Conservation (phyloP, 2,888 invertebrate genomes). For the Drosophila formosana region DNA sequence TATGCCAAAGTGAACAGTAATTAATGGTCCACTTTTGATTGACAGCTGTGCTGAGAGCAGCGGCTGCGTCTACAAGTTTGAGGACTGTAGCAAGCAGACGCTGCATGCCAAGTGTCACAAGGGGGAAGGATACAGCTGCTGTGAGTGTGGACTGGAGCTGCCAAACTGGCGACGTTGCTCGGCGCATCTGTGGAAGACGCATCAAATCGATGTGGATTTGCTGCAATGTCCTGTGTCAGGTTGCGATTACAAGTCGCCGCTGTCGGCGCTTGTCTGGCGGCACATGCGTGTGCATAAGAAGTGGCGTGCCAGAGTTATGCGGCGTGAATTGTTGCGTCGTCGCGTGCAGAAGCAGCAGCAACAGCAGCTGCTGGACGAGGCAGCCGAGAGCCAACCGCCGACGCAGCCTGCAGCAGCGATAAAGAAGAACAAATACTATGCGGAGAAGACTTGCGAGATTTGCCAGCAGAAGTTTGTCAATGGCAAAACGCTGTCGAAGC, state of each 20-base stretch:
- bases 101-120: slow-evolving; percentile 87
- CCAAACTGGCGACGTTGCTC: slow-evolving; percentile 89
- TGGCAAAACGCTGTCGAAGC: slow-evolving; percentile 89
- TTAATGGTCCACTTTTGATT: background rate
- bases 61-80: slow-evolving; percentile 87
- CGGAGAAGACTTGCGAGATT: slow-evolving; percentile 88
- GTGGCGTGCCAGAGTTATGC: slow-evolving; percentile 82
- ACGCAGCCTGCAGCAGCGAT: slow-evolving; percentile 30
- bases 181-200: slow-evolving; percentile 89
- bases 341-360: slow-evolving; percentile 45
- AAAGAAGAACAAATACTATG: slow-evolving; percentile 86
- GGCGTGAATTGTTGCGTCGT: slow-evolving; percentile 70
- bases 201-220: slow-evolving; percentile 88
- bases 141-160: slow-evolving; percentile 86
- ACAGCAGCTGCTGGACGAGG: slow-evolving; percentile 31
- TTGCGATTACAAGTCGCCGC: slow-evolving; percentile 87
- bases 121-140: slow-evolving; percentile 85
- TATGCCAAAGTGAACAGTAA: background rate
- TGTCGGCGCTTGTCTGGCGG: slow-evolving; percentile 87
- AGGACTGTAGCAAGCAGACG: slow-evolving; percentile 84
- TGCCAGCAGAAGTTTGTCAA: slow-evolving; percentile 90
- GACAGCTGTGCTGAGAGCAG: slow-evolving; percentile 86
- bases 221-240: slow-evolving; percentile 86
- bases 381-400: slow-evolving; percentile 29
- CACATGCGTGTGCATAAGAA: slow-evolving; percentile 88